Base-by-base conservation (phyloP, 2,797 vertebrate species). In the Lates japonicus region DNA sequence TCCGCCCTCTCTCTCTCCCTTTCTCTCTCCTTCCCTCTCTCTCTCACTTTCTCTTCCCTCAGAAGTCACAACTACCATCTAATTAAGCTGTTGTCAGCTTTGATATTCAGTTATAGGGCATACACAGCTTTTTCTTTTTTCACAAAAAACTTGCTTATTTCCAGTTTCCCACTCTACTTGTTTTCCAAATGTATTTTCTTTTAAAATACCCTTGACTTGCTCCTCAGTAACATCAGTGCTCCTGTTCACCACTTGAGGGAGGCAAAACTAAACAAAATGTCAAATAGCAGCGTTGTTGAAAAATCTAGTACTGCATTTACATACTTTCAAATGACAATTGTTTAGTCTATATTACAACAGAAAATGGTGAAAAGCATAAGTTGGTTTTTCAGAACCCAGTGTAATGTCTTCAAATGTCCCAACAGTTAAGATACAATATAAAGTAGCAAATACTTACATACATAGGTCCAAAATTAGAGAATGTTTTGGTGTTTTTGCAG, bases 231-330 rank as follows among this genome's bases (percentile, higher is more conserved):
- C 58, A 20, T 17, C 42, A 59, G 6, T 81, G n/a, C 82, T 81
- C 63, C 16, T 35, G 14, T 62, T 82, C 35, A 80, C 89, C 92
- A 92, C 91, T 80, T 72, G 92, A 88, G 86, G 89, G 90, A 87
- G 62, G 77, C 85, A 91, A 76, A 87, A 77, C 78, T 49, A 60
- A 85, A 82, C 12, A 59, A 70, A 83, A 81, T 33, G 12, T 35
- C 9, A 54, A 46, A 51, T 1, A 48, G 16, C 31, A 49, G 62
- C 22, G 37, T 8, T 41, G 4, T 9, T 67, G 31, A 67, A 29
- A 69, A 68, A 46, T 19, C 3, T 19, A 7, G 41, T 49, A 29
- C 1, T 44, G 14, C 66, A 46, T 55, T 72, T 25, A 22, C 2
- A 64, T 6, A 19, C 22, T 35, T 65, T 41, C 1, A 31, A 35